These are phyloP conservation scores for Cheilosia scutellata DNA, from an alignment of 2,888 invertebrate genomes.

Conservation along the genomic window DNA sequence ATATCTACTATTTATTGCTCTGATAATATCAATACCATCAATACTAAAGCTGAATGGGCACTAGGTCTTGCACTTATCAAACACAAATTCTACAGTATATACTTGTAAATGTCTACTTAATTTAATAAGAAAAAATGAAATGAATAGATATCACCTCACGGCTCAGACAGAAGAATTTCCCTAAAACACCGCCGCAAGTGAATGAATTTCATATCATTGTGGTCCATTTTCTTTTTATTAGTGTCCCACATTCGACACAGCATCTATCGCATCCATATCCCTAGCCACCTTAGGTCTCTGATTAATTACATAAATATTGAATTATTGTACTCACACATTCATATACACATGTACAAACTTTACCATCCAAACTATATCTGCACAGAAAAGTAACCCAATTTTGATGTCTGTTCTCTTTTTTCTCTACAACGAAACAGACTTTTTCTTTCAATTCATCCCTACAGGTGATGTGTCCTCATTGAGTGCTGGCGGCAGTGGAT, in stretches of 20 bases:
- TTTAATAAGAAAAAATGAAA: too few species aligned
- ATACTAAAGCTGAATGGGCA: too few species aligned
- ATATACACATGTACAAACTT: slow-evolving; percentile 8
- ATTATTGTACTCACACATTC: slow-evolving; percentile 46
- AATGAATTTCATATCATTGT: slow-evolving; percentile 30
- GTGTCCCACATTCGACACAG: slow-evolving; percentile 23
- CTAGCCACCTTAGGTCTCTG: slow-evolving; percentile 15
- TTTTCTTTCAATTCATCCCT: slow-evolving; percentile 82
- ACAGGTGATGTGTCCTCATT: slow-evolving; percentile 80
- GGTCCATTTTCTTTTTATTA: slow-evolving; percentile 4
- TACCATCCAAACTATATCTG: slow-evolving; percentile 38
- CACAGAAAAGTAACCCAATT: slow-evolving; percentile 70
- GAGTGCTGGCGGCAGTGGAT: slow-evolving; percentile 77
- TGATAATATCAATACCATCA: too few species aligned
- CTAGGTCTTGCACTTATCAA: too few species aligned
- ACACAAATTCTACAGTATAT: too few species aligned
- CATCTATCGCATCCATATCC: slow-evolving; percentile 21
- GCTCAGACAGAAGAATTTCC: background rate
- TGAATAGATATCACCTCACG: too few species aligned
- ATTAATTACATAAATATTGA: slow-evolving; percentile 74
- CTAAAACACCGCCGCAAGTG: slow-evolving; percentile 33
- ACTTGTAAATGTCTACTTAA: too few species aligned
- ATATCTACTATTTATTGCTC: too few species aligned
- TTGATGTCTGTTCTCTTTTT: slow-evolving; percentile 74
- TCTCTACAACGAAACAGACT: slow-evolving; percentile 79